phyloP scores from a whole-genome alignment of 2,888 invertebrate species.

The Dasypogon diadema region DNA sequence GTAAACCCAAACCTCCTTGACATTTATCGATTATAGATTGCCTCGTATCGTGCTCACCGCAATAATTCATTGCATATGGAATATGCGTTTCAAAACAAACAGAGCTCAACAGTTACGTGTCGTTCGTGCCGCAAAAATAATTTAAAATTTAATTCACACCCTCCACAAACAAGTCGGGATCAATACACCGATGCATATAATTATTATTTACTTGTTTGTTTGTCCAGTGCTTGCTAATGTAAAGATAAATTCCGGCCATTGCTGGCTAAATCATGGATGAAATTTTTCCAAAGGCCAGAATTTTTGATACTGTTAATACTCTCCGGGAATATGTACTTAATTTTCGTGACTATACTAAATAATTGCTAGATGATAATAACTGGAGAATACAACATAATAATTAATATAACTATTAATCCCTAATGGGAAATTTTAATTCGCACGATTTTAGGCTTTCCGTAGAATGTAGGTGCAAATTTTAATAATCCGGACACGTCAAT shows the following conservation, averaged over 20 bases:
- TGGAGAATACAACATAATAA: not conserved
- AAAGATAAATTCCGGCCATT: constrained; percentile 34
- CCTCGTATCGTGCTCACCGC: not conserved
- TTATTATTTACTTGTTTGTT: constrained; percentile 40
- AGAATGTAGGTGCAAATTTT: too few species aligned
- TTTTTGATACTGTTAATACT: too few species aligned
- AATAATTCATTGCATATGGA: not conserved
- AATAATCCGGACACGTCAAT: too few species aligned
- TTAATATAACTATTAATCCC: not conserved
- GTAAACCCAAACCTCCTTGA: too few species aligned
- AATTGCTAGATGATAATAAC: too few species aligned
- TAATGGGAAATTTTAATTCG: not conserved
- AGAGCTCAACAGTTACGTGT: constrained; percentile 32
- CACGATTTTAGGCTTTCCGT: too few species aligned
- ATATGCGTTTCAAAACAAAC: constrained; percentile 11
- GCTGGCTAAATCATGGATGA: constrained; percentile 19
- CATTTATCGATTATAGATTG: too few species aligned
- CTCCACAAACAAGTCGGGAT: not conserved
- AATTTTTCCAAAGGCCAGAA: not conserved
- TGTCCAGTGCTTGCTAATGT: constrained; percentile 30
- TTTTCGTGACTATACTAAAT: not conserved
- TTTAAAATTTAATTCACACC: constrained; percentile 42
- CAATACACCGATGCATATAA: constrained; percentile 35
- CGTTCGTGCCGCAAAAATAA: constrained; percentile 45
- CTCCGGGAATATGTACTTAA: not conserved